Evolutionary conservation across 2,113 vertebrate genomes (phyloP).

Genomic region (Phylloscopus whistleri): DNA sequence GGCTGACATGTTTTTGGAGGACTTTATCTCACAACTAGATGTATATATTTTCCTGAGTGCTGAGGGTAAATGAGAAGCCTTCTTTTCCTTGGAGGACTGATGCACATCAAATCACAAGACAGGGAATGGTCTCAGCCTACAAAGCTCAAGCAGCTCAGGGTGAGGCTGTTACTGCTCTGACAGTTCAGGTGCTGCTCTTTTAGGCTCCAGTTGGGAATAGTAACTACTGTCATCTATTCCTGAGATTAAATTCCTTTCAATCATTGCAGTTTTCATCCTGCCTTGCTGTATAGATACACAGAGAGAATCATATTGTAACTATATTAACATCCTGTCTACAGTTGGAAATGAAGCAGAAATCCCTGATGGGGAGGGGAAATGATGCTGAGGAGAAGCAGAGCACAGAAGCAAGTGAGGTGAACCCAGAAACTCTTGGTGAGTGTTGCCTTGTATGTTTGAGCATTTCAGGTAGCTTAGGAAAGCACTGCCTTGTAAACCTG

Average conservation of each 20-base stretch:
- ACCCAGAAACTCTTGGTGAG: constrained; percentile 88
- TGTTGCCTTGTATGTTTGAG: not conserved
- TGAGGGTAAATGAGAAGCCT: not conserved
- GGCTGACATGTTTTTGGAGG: not conserved
- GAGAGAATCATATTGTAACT: constrained; percentile 11
- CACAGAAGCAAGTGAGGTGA: constrained; percentile 74
- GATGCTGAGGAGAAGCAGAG: constrained; percentile 73
- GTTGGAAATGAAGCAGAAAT: constrained; percentile 98
- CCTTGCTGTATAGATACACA: not conserved
- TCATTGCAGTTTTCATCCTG: not conserved
- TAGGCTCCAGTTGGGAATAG: not conserved
- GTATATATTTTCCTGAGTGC: not conserved
- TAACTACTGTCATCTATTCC: not conserved
- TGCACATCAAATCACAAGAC: not conserved
- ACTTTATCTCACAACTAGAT: not conserved
- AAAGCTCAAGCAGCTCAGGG: rapidly evolving
- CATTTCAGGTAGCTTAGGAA: not conserved
- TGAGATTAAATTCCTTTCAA: not conserved
- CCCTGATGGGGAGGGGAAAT: constrained; percentile 74
- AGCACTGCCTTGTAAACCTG: not conserved
- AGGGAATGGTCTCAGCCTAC: not conserved
- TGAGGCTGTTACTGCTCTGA: not conserved
- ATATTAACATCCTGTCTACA: constrained; percentile 62
- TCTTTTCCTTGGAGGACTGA: not conserved
- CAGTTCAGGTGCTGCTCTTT: not conserved